These are phyloP conservation scores for Orthonyx spaldingii DNA, from an alignment of 2,113 vertebrate genomes.

Conservation along the genomic window DNA sequence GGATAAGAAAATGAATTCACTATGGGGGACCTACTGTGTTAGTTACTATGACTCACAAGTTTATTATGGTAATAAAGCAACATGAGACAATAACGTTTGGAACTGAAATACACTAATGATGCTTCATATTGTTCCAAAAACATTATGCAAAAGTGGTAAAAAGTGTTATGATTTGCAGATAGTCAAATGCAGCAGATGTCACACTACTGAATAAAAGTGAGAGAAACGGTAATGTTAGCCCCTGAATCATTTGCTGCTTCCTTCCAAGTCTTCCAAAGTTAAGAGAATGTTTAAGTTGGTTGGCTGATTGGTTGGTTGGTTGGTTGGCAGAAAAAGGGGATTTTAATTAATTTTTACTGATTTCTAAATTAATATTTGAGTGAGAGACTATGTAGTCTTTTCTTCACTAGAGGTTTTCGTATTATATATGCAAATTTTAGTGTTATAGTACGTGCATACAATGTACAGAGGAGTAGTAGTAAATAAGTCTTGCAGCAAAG, in stretches of 20 bases:
- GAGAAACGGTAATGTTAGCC: background rate
- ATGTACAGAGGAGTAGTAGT: background rate
- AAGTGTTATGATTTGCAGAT: slow-evolving; percentile 31
- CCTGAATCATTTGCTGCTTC: background rate
- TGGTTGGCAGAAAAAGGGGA: background rate
- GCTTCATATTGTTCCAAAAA: slow-evolving; percentile 60
- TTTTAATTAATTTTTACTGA: background rate
- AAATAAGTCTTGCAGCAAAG: background rate
- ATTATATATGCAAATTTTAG: background rate
- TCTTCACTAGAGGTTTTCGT: background rate
- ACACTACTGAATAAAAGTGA: background rate
- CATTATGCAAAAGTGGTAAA: slow-evolving; percentile 53
- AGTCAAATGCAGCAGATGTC: slow-evolving; percentile 51
- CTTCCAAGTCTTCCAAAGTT: background rate
- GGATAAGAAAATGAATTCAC: slow-evolving; percentile 76
- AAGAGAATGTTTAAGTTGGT: background rate
- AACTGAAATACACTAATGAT: slow-evolving; percentile 61
- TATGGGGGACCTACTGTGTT: slow-evolving; percentile 60
- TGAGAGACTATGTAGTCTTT: background rate
- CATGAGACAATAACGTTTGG: slow-evolving; percentile 60
- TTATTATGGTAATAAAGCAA: slow-evolving; percentile 79
- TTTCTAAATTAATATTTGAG: background rate
- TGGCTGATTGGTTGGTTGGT: background rate
- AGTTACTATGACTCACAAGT: slow-evolving; percentile 74
- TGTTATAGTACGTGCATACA: background rate